A percentile compares a stretch with the other conserved stretches of the same genome.
Evolutionary conservation across 1,140 invertebrate genomes (phyloP).

Genomic region (Drosophila pseudoananassae): DNA sequence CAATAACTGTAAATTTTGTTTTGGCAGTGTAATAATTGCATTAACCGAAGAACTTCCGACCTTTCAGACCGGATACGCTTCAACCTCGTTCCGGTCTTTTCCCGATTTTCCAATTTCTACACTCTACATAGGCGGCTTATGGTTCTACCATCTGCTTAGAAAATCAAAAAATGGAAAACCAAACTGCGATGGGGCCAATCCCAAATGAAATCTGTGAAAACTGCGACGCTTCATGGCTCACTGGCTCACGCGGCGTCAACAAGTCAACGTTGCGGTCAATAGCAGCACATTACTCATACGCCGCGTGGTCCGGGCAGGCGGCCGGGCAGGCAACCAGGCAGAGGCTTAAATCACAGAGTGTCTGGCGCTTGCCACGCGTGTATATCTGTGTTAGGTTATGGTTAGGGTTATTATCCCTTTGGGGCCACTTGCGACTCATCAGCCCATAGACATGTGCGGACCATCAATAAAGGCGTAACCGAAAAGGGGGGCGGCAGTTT

Average conservation of each 20-base stretch:
- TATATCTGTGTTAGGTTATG: conserved; percentile 41
- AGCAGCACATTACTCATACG: conserved; percentile 67
- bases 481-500: conserved; percentile 1
- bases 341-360: conserved; percentile 40
- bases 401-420: conserved; percentile 66
- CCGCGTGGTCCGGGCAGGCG: conserved; percentile 14
- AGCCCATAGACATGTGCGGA: conserved; percentile 47
- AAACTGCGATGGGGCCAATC: conserved; percentile 8
- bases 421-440: conserved; percentile 69
- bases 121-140: conserved; percentile 9
- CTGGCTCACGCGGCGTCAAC: conserved; percentile 39
- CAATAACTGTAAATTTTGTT: no score
- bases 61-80: conserved; percentile 5
- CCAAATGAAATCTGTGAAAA: conserved; percentile 33
- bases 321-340: background rate
- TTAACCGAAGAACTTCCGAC: background rate
- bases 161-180: background rate
- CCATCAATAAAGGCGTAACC: conserved; percentile 62
- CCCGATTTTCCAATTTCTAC: conserved; percentile 28
- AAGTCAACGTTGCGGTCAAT: conserved; percentile 60
- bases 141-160: background rate
- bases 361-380: conserved; percentile 4
- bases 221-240: conserved; percentile 50
- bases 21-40: background rate
- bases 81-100: conserved; percentile 11